Evolutionary conservation across 2,797 vertebrate genomes (phyloP).

Genomic region (Falco columbarius): DNA sequence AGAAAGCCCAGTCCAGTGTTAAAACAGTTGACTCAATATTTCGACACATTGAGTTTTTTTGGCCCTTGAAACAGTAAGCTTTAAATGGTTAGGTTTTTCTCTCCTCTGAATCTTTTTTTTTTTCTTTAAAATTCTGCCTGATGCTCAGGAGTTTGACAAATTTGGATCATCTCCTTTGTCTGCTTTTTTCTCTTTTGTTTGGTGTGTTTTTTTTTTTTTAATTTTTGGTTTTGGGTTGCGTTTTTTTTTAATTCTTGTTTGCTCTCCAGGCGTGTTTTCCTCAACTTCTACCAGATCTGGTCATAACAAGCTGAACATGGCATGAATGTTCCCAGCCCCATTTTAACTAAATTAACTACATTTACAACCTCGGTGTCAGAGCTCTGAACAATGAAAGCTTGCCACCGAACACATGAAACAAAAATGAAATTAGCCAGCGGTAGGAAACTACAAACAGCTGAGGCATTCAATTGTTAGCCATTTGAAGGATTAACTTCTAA

Average conservation of each 20-base stretch:
- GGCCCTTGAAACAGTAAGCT: background rate
- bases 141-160: background rate
- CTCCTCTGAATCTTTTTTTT: too few species aligned
- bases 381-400: conserved; percentile 74
- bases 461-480: conserved; percentile 80
- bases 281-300: conserved; percentile 40
- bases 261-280: background rate
- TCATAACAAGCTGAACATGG: conserved; percentile 29
- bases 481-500: conserved; percentile 87
- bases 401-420: conserved; percentile 77
- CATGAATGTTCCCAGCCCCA: conserved; percentile 60
- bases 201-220: background rate
- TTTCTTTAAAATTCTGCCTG: background rate
- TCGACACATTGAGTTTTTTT: background rate
- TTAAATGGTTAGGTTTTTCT: background rate
- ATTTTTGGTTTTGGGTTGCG: too few species aligned
- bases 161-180: background rate
- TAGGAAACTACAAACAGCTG: conserved; percentile 80
- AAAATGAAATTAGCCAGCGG: conserved; percentile 81
- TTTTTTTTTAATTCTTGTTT: background rate
- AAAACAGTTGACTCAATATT: background rate
- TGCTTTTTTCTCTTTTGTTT: background rate
- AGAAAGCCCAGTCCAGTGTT: background rate
- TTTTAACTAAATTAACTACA: conserved; percentile 80
- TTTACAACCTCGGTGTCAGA: conserved; percentile 73